Evolutionary conservation across 2,888 invertebrate species (phyloP), one percentile per base, ranked within the genome.

Genomic region (Lymantria dispar): DNA sequence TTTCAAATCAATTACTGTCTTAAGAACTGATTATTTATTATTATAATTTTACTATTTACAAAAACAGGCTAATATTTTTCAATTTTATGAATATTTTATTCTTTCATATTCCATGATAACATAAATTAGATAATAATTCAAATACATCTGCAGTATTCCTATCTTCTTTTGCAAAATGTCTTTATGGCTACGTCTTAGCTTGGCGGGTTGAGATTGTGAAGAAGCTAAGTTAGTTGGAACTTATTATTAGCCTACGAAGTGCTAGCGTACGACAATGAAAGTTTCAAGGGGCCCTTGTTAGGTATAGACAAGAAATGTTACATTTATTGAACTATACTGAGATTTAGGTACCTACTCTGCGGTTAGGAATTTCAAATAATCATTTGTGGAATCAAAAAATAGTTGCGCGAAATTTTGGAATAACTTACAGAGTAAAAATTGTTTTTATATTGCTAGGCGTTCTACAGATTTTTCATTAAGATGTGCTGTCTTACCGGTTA

Each of bases 191-290:
- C 37, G 48, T 36, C 56, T 39, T 58, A 51, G 50, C 48, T 50
- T 13, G 10, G 7, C 30, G 9, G 51, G 44, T 9, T 9, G 40
- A 47, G 47, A 51, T 50, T 50, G 56, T 36, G 29, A 44, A 52
- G 45, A 54, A 48, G 58, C 69, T 74, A 73, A 74, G 65, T 68
- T 62, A 58, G 66, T 74, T 73, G 72, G 58, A 65, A 64, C 64
- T 69, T 68, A 60, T 65, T 69, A 71, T 73, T 66, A 70, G 58
- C 61, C 57, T 65, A 54, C 48, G 52, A 61, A 61, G 61, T 58
- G 50, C 48, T 53, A 33, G 33, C 33, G 33, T 10, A 33, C 33
- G 33, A 68, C 61, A 65, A 69, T 60, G 58, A 65, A 52, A 47
- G 43, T 43, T 47, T 38, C 37, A 10, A 44, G 43, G 43, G 10